phyloP scores from a whole-genome alignment of 2,113 vertebrate species.

The Actenoides lindsayi region DNA sequence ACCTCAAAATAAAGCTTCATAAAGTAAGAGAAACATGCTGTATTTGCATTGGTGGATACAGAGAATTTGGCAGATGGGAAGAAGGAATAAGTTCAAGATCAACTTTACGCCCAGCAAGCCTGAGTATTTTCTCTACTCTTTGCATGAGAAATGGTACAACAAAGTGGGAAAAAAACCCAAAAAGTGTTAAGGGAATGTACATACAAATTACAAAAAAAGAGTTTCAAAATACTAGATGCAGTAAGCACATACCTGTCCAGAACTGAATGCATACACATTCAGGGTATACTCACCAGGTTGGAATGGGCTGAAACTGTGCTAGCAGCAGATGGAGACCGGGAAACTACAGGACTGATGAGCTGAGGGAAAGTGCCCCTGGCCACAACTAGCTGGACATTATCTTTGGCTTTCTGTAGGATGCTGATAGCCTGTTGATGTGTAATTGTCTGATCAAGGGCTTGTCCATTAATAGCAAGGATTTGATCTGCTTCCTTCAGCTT shows the following conservation, averaged over 20 bases:
- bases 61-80: neutral
- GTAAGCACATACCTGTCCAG: neutral
- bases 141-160: neutral
- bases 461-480: slow-evolving; percentile 92
- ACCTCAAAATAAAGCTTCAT: neutral
- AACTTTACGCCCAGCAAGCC: neutral
- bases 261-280: neutral
- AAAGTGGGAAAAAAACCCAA: neutral
- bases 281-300: slow-evolving; percentile 80
- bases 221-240: neutral
- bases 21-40: neutral
- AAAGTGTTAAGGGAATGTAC: neutral
- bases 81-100: neutral
- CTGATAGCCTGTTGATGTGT: slow-evolving; percentile 93
- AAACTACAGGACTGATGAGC: slow-evolving; percentile 86
- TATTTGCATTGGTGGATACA: neutral
- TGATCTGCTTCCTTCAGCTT: slow-evolving; percentile 93
- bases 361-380: slow-evolving; percentile 88
- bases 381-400: slow-evolving; percentile 86
- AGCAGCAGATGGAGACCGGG: slow-evolving; percentile 91
- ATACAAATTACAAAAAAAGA: neutral
- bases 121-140: neutral
- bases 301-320: slow-evolving; percentile 94
- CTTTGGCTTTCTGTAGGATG: slow-evolving; percentile 90
- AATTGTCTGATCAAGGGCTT: slow-evolving; percentile 90